Conservation (phyloP, 2,888 invertebrate species). For the Trileptium ribeirensis region DNA sequence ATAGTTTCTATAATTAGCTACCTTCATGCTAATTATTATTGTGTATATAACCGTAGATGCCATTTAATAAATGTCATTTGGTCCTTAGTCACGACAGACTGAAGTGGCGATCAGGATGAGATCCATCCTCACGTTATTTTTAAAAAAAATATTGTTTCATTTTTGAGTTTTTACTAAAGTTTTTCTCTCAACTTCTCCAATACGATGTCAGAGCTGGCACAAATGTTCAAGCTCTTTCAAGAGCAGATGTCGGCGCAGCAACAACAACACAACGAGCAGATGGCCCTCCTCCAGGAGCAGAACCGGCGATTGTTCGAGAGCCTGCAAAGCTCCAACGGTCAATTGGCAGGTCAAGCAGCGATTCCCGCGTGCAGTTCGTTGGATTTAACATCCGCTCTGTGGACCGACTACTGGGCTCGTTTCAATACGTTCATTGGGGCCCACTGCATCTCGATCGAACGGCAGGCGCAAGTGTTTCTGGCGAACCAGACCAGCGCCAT, state of each 20-base stretch:
- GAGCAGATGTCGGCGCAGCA: neutral
- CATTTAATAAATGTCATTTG: too few relatives aligned
- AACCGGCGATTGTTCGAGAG: too few relatives aligned
- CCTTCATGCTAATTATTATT: too few relatives aligned
- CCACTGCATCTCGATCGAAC: neutral
- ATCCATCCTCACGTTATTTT: too few relatives aligned
- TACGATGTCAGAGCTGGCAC: neutral
- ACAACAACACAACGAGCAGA: neutral
- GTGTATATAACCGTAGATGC: too few relatives aligned
- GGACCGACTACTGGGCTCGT: constrained; percentile 2
- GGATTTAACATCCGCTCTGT: neutral
- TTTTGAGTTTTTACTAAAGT: too few relatives aligned
- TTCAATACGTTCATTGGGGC: neutral
- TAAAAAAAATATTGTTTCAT: too few relatives aligned
- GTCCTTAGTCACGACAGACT: too few relatives aligned
- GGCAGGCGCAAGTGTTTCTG: neutral
- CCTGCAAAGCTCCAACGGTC: neutral
- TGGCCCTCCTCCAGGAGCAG: neutral
- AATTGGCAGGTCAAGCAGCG: neutral
- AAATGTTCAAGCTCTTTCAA: neutral
- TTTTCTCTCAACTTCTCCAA: too few relatives aligned
- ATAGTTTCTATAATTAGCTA: too few relatives aligned
- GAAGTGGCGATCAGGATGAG: too few relatives aligned
- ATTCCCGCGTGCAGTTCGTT: neutral
- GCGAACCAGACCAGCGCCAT: neutral